phyloP scores from a whole-genome alignment of 1,140 invertebrate species.

The Tetranychus cinnabarinus region DNA sequence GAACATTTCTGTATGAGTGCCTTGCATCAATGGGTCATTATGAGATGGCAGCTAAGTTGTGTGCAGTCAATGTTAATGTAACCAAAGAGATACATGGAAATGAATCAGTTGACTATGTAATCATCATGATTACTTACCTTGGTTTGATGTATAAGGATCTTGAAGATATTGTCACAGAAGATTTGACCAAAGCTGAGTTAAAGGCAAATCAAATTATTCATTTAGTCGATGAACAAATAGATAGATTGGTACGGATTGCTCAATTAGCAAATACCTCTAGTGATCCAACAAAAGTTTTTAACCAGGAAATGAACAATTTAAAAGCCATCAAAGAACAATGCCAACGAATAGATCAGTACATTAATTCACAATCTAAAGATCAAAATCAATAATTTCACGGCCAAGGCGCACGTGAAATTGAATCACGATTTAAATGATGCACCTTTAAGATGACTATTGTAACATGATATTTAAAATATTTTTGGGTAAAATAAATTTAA shows the following conservation, averaged over 20 bases:
- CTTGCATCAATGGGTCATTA: slow-evolving; percentile 1
- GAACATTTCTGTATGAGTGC: not conserved
- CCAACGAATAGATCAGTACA: too few relatives aligned
- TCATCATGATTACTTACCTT: not conserved
- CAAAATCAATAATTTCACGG: too few relatives aligned
- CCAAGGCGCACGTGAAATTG: too few relatives aligned
- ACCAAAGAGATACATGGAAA: not conserved
- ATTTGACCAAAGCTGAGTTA: not conserved
- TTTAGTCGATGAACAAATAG: not conserved
- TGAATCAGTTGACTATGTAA: not conserved
- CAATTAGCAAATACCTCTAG: not conserved
- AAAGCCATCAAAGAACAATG: too few relatives aligned
- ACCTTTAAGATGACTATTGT: too few relatives aligned
- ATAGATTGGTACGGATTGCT: not conserved
- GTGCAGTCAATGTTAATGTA: not conserved
- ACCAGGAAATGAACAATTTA: too few relatives aligned
- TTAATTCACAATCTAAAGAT: too few relatives aligned
- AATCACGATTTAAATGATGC: too few relatives aligned
- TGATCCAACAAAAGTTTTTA: too few relatives aligned
- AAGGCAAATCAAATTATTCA: not conserved
- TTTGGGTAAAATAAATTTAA: too few relatives aligned
- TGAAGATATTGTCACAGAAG: not conserved
- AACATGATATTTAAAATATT: too few relatives aligned
- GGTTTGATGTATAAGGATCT: not conserved
- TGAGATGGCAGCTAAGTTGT: not conserved